Conservation (phyloP, 2,113 vertebrate species). For the Columba livia region DNA sequence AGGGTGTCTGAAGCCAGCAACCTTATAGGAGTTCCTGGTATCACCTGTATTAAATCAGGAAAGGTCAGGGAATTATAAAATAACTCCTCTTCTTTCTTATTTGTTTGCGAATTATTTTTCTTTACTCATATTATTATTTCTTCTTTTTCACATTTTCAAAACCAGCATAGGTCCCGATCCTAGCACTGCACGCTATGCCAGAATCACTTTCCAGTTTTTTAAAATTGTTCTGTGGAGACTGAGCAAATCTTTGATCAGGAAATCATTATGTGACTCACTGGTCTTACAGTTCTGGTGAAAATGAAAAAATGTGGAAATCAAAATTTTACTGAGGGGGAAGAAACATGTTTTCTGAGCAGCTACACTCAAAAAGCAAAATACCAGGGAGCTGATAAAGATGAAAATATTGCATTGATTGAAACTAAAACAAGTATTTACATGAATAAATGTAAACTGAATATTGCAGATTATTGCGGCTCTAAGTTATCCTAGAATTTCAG, state of each 20-base stretch:
- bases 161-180: neutral
- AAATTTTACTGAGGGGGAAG: neutral
- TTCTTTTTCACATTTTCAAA: neutral
- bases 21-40: neutral
- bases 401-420: neutral
- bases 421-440: neutral
- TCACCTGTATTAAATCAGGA: neutral
- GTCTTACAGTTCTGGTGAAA: neutral
- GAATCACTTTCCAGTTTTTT: neutral
- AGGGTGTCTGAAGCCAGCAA: neutral
- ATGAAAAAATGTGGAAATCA: neutral
- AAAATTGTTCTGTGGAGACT: rapidly evolving
- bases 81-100: neutral
- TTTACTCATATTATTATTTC: neutral
- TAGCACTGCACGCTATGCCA: rapidly evolving
- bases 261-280: neutral
- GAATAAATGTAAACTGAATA: neutral
- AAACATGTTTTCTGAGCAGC: neutral
- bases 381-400: neutral
- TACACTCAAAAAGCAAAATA: neutral
- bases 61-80: neutral
- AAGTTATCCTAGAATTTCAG: neutral
- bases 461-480: neutral
- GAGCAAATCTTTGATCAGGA: neutral
- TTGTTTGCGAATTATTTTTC: neutral